These are phyloP conservation scores for Pseudomyrmex dendroicus DNA, from an alignment of 1,140 invertebrate species.

Conservation along the genomic window DNA sequence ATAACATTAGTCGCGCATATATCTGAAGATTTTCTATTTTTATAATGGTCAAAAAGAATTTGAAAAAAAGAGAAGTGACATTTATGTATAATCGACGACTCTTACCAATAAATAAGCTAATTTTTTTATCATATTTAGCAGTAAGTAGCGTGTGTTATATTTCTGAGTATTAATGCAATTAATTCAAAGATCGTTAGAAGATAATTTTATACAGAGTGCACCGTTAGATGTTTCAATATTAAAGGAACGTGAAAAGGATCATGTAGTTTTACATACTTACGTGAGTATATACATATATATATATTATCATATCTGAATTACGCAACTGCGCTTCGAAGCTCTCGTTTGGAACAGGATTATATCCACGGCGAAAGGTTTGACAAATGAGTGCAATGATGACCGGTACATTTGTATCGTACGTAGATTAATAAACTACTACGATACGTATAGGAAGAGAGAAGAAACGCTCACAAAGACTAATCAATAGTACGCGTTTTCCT, in stretches of 20 bases:
- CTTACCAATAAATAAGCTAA: too few relatives aligned
- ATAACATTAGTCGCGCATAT: neutral
- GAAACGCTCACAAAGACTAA: neutral
- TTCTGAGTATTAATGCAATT: neutral
- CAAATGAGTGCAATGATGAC: constrained; percentile 25
- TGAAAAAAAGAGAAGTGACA: too few relatives aligned
- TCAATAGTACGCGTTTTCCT: constrained; percentile 30
- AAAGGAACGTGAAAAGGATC: neutral
- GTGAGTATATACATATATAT: neutral
- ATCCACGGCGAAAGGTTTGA: constrained; percentile 11
- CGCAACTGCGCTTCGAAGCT: neutral
- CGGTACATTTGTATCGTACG: constrained; percentile 3
- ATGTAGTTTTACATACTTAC: neutral
- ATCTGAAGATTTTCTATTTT: too few relatives aligned
- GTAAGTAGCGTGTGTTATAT: neutral
- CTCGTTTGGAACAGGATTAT: constrained; percentile 6
- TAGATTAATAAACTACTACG: constrained; percentile 18
- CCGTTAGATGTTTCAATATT: neutral
- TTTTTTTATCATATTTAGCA: neutral
- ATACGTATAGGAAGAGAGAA: too few relatives aligned
- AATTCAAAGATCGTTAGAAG: constrained; percentile 1
- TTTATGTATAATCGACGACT: too few relatives aligned
- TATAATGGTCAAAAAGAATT: too few relatives aligned
- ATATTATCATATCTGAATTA: neutral
- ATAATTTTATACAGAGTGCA: neutral